Percentiles rank a stretch among this genome's conserved stretches.
phyloP scores from a whole-genome alignment of 2,797 vertebrate genomes.

The Cuculus canorus region DNA sequence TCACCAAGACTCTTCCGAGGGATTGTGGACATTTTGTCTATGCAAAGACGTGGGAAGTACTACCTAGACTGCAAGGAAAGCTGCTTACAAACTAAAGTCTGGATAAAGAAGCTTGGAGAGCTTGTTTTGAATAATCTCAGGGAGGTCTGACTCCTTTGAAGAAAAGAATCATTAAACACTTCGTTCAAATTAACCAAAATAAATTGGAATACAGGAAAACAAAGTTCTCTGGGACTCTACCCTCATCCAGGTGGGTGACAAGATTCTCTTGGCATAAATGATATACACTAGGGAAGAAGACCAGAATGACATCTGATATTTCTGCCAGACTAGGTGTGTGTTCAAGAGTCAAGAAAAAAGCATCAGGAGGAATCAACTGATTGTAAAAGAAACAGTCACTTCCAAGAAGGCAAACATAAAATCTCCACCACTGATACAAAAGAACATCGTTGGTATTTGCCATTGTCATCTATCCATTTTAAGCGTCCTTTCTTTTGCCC shows the following conservation, averaged over 20 bases:
- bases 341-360: background rate
- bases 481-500: accelerated
- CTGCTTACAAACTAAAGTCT: background rate
- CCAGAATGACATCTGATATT: background rate
- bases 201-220: background rate
- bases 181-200: background rate
- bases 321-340: background rate
- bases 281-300: background rate
- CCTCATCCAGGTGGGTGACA: background rate
- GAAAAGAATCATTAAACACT: background rate
- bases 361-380: background rate
- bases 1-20: background rate
- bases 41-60: background rate
- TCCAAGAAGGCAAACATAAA: background rate
- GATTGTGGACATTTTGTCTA: background rate
- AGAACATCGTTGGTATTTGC: background rate
- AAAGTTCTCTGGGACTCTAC: background rate
- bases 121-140: background rate
- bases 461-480: background rate
- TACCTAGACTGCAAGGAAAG: background rate
- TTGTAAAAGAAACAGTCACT: background rate
- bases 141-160: background rate
- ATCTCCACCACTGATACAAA: background rate
- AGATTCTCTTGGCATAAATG: background rate
- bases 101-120: background rate